Evolutionary conservation across 2,888 invertebrate species (phyloP).

Genomic region (Fragum whitleyi): DNA sequence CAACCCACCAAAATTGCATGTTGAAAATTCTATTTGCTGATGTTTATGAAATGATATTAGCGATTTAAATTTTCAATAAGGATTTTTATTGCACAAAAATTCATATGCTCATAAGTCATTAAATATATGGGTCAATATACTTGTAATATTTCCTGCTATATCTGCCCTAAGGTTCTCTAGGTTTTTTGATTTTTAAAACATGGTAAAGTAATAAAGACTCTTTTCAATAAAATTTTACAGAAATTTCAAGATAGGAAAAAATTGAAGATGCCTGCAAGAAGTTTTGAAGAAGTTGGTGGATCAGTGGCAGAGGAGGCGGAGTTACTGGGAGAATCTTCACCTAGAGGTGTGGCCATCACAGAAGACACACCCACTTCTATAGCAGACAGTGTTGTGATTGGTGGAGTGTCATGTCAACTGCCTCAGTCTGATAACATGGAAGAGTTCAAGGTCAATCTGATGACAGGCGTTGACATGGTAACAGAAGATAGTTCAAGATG

Average conservation of each 20-base stretch:
- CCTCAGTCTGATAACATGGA: constrained; percentile 96
- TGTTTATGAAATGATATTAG: no score
- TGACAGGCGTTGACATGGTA: constrained; percentile 96
- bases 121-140: no score
- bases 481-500: constrained; percentile 96
- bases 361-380: background rate
- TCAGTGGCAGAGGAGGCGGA: constrained; percentile 53
- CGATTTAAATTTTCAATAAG: no score
- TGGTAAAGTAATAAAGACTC: no score
- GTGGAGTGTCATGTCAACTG: constrained; percentile 88
- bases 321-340: constrained; percentile 31
- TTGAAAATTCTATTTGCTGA: no score
- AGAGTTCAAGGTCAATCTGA: constrained; percentile 96
- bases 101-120: no score
- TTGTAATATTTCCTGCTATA: no score
- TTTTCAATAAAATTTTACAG: no score
- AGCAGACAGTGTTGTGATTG: constrained; percentile 84
- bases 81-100: no score
- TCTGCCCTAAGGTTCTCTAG: no score
- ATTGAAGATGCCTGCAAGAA: constrained; percentile 55
- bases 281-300: constrained; percentile 60
- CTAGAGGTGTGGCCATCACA: background rate
- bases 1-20: no score
- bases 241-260: background rate
- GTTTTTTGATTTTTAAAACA: no score